Conservation (phyloP, 53 echinoderm and acorn worm genomes). For the Paelopatides confundens region DNA sequence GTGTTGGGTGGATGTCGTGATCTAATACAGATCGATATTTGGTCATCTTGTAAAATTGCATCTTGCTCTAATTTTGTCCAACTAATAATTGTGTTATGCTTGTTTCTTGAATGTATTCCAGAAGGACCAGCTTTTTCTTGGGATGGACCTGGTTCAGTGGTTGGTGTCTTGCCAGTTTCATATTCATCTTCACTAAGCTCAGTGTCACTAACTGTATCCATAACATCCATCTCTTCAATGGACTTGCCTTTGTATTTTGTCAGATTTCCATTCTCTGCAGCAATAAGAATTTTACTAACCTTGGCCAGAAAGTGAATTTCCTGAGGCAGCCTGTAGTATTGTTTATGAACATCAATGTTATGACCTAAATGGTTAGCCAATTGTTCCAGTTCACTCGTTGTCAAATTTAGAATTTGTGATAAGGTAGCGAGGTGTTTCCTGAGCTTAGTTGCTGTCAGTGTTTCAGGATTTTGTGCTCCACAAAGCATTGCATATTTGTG, state of each 20-base stretch:
- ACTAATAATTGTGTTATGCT: too few relatives aligned
- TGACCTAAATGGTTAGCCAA: conserved; percentile 63
- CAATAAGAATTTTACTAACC: conserved; percentile 48
- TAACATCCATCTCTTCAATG: conserved; percentile 14
- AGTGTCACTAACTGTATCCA: too few relatives aligned
- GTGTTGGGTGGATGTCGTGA: not conserved
- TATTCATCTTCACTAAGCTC: too few relatives aligned
- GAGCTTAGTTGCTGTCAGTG: conserved; percentile 52
- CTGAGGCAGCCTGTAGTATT: conserved; percentile 54
- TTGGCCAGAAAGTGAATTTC: conserved; percentile 50
- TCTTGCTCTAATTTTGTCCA: not conserved
- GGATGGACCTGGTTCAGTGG: too few relatives aligned
- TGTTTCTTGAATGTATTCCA: too few relatives aligned
- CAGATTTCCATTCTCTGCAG: conserved; percentile 33
- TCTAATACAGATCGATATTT: not conserved
- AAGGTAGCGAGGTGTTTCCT: conserved; percentile 61
- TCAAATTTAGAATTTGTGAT: conserved; percentile 54
- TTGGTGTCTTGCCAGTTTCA: too few relatives aligned
- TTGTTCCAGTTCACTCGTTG: conserved; percentile 57
- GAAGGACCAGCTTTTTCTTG: too few relatives aligned
- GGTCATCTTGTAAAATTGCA: not conserved
- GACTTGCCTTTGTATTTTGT: conserved; percentile 28
- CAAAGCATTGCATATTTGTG: conserved; percentile 18
- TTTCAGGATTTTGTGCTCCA: conserved; percentile 52
- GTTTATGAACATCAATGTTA: conserved; percentile 23